Conservation (phyloP, 2,888 invertebrate species). For the Lysandra coridon region DNA sequence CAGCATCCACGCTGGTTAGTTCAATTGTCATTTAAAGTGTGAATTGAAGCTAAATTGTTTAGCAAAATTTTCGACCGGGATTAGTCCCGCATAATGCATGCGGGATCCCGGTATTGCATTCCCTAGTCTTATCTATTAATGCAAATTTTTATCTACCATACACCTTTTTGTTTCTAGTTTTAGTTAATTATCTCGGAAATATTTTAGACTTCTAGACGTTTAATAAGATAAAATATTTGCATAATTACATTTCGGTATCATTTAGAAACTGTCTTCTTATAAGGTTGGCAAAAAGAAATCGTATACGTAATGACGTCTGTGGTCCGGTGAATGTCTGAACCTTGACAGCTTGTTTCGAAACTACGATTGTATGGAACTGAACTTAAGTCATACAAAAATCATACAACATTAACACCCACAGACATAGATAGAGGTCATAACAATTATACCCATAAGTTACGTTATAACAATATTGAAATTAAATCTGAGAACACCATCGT, state of each 20-base stretch:
- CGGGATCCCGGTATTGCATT: too few species aligned
- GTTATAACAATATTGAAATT: neutral
- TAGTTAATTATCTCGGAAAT: neutral
- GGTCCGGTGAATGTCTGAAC: conserved; percentile 24
- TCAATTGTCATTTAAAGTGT: too few species aligned
- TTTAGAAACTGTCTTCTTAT: neutral
- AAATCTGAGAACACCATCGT: neutral
- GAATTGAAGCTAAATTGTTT: too few species aligned
- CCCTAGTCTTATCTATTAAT: neutral
- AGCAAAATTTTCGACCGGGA: too few species aligned
- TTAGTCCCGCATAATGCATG: too few species aligned
- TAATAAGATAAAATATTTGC: neutral
- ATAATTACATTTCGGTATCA: neutral
- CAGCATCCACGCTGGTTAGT: too few species aligned
- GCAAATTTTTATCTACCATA: neutral
- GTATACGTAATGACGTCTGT: neutral
- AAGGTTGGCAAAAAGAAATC: conserved; percentile 3
- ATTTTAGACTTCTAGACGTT: neutral
- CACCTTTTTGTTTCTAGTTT: too few species aligned
- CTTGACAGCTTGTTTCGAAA: conserved; percentile 19
- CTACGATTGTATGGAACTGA: conserved; percentile 7
- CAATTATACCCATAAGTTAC: neutral
- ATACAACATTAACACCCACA: neutral
- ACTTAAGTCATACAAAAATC: conserved; percentile 16
- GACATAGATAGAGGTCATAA: neutral